Base-by-base conservation (phyloP, 2,113 vertebrate species). In the Bubo scandiacus region DNA sequence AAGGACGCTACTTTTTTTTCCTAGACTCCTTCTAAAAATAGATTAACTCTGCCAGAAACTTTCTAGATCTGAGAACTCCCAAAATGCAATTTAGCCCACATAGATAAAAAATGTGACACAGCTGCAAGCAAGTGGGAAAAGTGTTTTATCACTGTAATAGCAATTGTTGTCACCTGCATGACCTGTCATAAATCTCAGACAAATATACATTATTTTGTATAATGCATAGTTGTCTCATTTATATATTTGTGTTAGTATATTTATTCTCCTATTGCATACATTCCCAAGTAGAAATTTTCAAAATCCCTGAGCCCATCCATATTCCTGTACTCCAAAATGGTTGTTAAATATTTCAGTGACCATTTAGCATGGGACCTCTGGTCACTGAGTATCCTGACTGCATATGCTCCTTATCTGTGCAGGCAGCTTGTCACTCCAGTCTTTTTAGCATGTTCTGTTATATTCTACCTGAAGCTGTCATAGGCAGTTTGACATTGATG, bases 391-490 rank as follows among this genome's bases (percentile, higher is more conserved):
- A 18, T 49, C 45, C 67, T 66, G 74, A 45, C n/a, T 27, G 32
- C 36, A 58, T 19, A 16, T 5, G 7, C 11, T 80, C 16, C 14
- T 15, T 42, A 21, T 55, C 38, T 59, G 21, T 63, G 40, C 18
- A 49, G 54, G 49, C 68, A 86, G n/a, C 20, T 36, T 80, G 49
- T 66, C 57, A 70, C 34, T 82, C 15, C 43, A 52, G 57, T 3
- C 15, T 49, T 59, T 42, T 61, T 40, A 47, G 27, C 42, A n/a
- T 16, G 11, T 12, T 67, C 49, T 58, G 16, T 51, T 45, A 66
- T 55, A 59, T 32, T 83, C 63, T 98, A 99, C 99, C 99, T 98
- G 97, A 78, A 16, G 99, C 98, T 59, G 98, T 98, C 98, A 99
- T 98, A 79, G 99, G 99, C 72, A 99, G 92, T 70, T 98, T 98